These are phyloP conservation scores for Meloidogyne floridensis DNA, from an alignment of 1,140 invertebrate species.

Conservation along the genomic window DNA sequence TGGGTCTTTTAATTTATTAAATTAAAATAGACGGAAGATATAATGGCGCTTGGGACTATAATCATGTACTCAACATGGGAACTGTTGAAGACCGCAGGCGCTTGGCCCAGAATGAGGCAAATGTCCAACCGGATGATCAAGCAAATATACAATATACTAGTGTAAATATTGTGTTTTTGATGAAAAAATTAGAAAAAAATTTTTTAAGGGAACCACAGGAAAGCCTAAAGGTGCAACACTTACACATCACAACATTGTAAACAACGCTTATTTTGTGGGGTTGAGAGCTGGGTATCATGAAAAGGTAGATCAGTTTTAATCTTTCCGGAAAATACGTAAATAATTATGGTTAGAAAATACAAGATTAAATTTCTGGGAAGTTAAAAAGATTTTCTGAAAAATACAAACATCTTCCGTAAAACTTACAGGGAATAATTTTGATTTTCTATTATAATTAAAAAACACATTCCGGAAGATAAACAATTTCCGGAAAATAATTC, in stretches of 20 bases:
- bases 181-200: not conserved
- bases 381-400: not conserved
- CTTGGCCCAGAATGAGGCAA: slow-evolving; percentile 67
- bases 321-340: not conserved
- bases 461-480: not conserved
- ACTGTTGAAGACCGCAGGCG: slow-evolving; percentile 67
- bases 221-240: slow-evolving; percentile 83
- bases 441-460: not conserved
- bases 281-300: slow-evolving; percentile 71
- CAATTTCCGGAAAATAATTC: not conserved
- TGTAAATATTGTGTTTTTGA: slow-evolving; percentile 37
- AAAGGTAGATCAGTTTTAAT: slow-evolving; percentile 60
- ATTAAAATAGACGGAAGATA: slow-evolving; percentile 7
- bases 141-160: slow-evolving; percentile 65
- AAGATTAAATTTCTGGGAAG: too few relatives aligned
- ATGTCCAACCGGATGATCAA: slow-evolving; percentile 65
- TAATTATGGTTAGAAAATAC: too few relatives aligned
- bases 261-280: slow-evolving; percentile 78
- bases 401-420: too few relatives aligned
- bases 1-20: too few relatives aligned
- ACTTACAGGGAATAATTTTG: too few relatives aligned
- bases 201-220: slow-evolving; percentile 78
- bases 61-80: slow-evolving; percentile 59
- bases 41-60: slow-evolving; percentile 63
- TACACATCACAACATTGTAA: slow-evolving; percentile 80